phyloP scores from a whole-genome alignment of 2,797 vertebrate genomes.

The Arnoldichthys spilopterus region DNA sequence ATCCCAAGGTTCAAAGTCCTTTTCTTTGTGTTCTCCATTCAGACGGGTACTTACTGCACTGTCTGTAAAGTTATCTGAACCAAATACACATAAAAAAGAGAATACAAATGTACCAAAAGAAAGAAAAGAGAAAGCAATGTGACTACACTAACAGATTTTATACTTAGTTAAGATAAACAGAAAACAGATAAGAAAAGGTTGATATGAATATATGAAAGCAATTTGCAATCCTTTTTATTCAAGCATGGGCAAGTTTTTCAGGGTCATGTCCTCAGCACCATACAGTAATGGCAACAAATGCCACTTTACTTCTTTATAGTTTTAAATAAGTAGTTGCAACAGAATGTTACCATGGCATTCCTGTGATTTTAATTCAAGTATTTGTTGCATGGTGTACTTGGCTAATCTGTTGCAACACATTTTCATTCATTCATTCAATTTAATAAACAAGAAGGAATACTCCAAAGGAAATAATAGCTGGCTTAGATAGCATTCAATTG shows the following conservation, averaged over 20 bases:
- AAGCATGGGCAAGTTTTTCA: background rate
- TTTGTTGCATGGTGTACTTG: too few species aligned
- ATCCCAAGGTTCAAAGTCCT: slow-evolving; percentile 97
- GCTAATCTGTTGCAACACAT: too few species aligned
- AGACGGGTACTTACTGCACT: slow-evolving; percentile 88
- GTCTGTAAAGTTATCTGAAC: slow-evolving; percentile 95
- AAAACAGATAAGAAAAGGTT: background rate
- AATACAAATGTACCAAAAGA: slow-evolving; percentile 29
- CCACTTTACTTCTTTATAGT: too few species aligned
- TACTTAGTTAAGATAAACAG: background rate
- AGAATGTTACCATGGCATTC: background rate
- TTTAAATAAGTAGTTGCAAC: background rate
- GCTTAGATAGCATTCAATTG: background rate
- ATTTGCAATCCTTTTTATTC: background rate
- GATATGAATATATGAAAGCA: background rate
- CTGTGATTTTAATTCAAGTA: background rate
- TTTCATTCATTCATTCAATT: too few species aligned
- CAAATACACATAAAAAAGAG: slow-evolving; percentile 48
- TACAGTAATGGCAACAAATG: background rate
- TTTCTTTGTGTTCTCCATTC: slow-evolving; percentile 97
- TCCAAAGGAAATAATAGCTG: too few species aligned
- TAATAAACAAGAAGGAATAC: too few species aligned
- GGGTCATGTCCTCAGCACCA: background rate
- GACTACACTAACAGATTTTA: background rate
- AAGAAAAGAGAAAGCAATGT: background rate